Percentiles rank a stretch among this genome's conserved stretches.
Evolutionary conservation across 2,888 invertebrate species (phyloP).

Genomic region (Monochamus alternatus): DNA sequence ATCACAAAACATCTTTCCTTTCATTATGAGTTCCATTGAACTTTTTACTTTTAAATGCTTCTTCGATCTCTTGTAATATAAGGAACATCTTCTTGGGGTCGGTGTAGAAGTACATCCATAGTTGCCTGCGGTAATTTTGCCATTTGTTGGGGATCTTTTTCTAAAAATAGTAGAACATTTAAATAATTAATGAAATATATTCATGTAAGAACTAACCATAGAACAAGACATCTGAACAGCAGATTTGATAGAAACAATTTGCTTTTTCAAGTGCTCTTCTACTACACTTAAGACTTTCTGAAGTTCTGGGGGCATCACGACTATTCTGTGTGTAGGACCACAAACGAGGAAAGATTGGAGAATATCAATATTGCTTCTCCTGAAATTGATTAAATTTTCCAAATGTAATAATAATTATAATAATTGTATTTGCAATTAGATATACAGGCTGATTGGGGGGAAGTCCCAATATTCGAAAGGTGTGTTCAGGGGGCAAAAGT

Average conservation of each 20-base stretch:
- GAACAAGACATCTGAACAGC: slow-evolving; percentile 46
- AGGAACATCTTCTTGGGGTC: slow-evolving; percentile 53
- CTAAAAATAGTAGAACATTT: slow-evolving; percentile 48
- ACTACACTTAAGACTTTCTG: slow-evolving; percentile 50
- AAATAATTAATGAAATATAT: slow-evolving; percentile 20
- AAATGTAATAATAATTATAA: too few species aligned
- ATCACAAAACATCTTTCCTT: neutral
- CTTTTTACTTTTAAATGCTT: slow-evolving; percentile 47
- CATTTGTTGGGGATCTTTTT: slow-evolving; percentile 56
- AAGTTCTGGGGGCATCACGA: slow-evolving; percentile 56
- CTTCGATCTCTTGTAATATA: slow-evolving; percentile 51
- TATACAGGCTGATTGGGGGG: too few species aligned
- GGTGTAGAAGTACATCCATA: slow-evolving; percentile 62
- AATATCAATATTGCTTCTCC: slow-evolving; percentile 48
- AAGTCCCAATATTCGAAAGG: too few species aligned
- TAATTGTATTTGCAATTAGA: too few species aligned
- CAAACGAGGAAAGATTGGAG: slow-evolving; percentile 52
- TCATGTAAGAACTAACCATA: slow-evolving; percentile 46
- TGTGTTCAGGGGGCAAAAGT: too few species aligned
- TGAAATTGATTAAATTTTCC: slow-evolving; percentile 41
- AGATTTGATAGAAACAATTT: slow-evolving; percentile 47
- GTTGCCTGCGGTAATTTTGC: slow-evolving; percentile 57
- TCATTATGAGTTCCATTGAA: neutral
- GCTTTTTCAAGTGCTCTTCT: slow-evolving; percentile 54
- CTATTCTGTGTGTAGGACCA: slow-evolving; percentile 56